phyloP scores from a whole-genome alignment of 2,113 vertebrate species.

The Hystrix cristata region DNA sequence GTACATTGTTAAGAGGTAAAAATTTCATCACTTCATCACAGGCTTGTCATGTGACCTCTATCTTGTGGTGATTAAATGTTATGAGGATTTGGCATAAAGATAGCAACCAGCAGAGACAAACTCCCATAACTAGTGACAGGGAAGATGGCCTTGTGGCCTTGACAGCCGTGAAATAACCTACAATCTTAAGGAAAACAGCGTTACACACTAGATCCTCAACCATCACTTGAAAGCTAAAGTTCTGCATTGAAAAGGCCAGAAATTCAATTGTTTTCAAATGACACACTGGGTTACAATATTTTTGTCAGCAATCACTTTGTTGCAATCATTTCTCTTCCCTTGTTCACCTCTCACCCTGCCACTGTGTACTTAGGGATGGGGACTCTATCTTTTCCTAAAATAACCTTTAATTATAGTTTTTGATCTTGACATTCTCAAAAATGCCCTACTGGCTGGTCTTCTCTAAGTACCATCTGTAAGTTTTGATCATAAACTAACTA shows the following conservation, averaged over 20 bases:
- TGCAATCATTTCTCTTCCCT: constrained; percentile 69
- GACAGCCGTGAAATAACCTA: constrained; percentile 64
- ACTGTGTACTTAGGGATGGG: constrained; percentile 34
- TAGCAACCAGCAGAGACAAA: neutral
- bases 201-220: constrained; percentile 10
- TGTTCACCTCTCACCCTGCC: neutral
- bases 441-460: constrained; percentile 75
- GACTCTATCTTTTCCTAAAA: constrained; percentile 72
- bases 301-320: constrained; percentile 78
- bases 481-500: constrained; percentile 81
- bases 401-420: constrained; percentile 83
- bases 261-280: constrained; percentile 77
- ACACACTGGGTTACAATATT: constrained; percentile 62
- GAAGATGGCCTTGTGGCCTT: neutral
- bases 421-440: constrained; percentile 82
- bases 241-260: constrained; percentile 49
- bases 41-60: neutral
- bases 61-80: constrained; percentile 54
- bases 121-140: neutral
- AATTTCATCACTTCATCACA: constrained; percentile 48
- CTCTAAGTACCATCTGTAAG: constrained; percentile 78
- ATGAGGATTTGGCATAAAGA: constrained; percentile 48
- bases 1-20: constrained; percentile 53
- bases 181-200: constrained; percentile 64
- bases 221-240: constrained; percentile 60